Evolutionary conservation across 1,140 invertebrate genomes (phyloP).

Genomic region (Odontomachus brunneus): DNA sequence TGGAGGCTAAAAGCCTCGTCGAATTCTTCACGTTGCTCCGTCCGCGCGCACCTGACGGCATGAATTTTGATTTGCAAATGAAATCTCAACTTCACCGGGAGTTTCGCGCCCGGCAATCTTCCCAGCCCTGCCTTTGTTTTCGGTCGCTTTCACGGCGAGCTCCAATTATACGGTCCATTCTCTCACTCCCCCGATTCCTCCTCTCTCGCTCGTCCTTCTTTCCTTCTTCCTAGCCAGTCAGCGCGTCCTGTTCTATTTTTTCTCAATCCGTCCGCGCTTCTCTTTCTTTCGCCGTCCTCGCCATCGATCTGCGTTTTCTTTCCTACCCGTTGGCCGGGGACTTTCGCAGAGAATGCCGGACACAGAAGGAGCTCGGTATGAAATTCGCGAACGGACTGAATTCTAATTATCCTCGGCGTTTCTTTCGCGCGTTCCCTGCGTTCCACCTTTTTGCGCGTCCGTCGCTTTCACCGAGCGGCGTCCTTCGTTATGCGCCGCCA

Average conservation of each 20-base stretch:
- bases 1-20: conserved; percentile 47
- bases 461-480: conserved; percentile 2
- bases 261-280: conserved; percentile 17
- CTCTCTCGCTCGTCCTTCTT: background rate
- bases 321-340: conserved; percentile 14
- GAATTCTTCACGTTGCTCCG: conserved; percentile 34
- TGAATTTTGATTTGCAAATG: conserved; percentile 72
- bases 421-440: conserved; percentile 42
- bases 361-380: conserved; percentile 33
- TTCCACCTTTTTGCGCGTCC: conserved; percentile 3
- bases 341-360: conserved; percentile 37
- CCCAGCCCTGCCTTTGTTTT: conserved; percentile 54
- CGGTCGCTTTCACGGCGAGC: conserved; percentile 40
- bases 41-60: conserved; percentile 46
- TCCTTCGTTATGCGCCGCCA: conserved; percentile 51
- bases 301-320: conserved; percentile 44
- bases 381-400: conserved; percentile 56
- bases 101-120: conserved; percentile 59
- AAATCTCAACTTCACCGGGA: conserved; percentile 53
- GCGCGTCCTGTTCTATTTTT: conserved; percentile 11
- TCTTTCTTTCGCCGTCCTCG: background rate
- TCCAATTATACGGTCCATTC: conserved; percentile 62
- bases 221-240: background rate
- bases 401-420: conserved; percentile 53
- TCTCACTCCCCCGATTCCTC: conserved; percentile 35